phyloP scores from a whole-genome alignment of 2,113 vertebrate genomes.

The Anseranas semipalmata region DNA sequence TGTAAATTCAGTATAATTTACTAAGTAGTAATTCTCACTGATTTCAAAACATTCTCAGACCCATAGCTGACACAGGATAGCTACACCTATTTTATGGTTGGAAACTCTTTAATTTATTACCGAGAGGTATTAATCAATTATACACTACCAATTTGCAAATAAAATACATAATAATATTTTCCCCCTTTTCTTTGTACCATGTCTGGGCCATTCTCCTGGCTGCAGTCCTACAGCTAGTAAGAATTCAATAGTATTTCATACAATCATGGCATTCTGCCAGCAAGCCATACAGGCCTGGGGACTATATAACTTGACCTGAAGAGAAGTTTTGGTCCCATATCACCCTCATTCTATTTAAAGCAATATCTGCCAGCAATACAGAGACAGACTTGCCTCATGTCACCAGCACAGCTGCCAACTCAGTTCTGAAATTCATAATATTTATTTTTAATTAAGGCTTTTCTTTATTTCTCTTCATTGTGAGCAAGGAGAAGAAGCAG shows the following conservation, averaged over 20 bases:
- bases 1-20: not conserved
- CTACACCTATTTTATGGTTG: not conserved
- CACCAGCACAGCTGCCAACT: not conserved
- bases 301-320: not conserved
- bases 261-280: not conserved
- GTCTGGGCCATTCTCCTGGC: not conserved
- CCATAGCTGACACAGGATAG: not conserved
- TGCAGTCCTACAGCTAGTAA: not conserved
- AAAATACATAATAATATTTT: not conserved
- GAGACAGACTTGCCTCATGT: not conserved
- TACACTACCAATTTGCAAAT: not conserved
- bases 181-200: not conserved
- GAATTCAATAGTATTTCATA: not conserved
- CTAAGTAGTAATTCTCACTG: not conserved
- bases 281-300: not conserved
- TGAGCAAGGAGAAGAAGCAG: not conserved
- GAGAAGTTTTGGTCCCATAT: not conserved
- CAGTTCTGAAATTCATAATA: not conserved
- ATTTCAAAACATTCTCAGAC: not conserved
- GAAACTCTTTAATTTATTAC: not conserved
- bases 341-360: not conserved
- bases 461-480: not conserved
- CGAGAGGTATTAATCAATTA: not conserved
- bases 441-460: not conserved
- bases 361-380: not conserved